Conservation (phyloP, 2,797 vertebrate species). For the Perodicticus potto region DNA sequence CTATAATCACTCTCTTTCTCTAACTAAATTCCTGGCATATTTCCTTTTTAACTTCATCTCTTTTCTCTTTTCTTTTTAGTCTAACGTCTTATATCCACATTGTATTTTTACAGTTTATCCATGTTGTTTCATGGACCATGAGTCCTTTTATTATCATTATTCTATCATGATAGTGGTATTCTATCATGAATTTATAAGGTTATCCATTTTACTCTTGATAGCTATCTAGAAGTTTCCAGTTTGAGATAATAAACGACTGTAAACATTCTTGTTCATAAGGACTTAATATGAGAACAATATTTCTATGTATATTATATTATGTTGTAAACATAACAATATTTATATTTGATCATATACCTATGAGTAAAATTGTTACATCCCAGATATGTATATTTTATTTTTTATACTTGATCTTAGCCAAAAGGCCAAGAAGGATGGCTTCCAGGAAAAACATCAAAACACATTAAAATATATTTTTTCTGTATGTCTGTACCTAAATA, state of each 20-base stretch:
- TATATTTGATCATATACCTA: not conserved
- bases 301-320: not conserved
- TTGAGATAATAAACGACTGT: not conserved
- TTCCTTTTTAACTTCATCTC: not conserved
- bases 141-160: not conserved
- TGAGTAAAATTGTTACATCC: not conserved
- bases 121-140: not conserved
- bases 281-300: not conserved
- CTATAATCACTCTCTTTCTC: not conserved
- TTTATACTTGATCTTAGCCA: not conserved
- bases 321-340: too few species aligned
- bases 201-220: not conserved
- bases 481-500: not conserved
- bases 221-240: not conserved
- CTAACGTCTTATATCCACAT: not conserved
- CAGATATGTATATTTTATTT: not conserved
- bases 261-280: not conserved
- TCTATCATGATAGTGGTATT: not conserved
- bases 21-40: not conserved
- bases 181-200: not conserved
- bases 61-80: not conserved
- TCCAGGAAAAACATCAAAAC: conserved; percentile 16
- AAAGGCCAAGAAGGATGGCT: not conserved
- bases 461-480: not conserved
- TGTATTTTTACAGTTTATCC: not conserved